Percentiles rank a stretch among this genome's conserved stretches.
Evolutionary conservation across 2,888 invertebrate species (phyloP).

Genomic region (Anoplius nigerrimus): DNA sequence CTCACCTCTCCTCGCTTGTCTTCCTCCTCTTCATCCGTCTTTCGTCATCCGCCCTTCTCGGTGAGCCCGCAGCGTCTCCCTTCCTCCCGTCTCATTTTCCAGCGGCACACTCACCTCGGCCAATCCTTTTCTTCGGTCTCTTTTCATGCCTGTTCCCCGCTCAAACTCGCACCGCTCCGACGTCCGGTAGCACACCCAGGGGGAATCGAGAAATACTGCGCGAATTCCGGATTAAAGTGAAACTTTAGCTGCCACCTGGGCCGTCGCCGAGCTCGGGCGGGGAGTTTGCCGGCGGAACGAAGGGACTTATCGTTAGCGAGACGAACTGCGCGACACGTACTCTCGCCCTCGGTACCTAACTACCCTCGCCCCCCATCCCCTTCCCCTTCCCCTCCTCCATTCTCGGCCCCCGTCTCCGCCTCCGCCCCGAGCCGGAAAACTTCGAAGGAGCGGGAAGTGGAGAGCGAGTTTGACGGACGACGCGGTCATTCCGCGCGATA

Average conservation of each 20-base stretch:
- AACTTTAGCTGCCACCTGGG: constrained; percentile 46
- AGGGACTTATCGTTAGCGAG: not conserved
- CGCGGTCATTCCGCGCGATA: constrained; percentile 1
- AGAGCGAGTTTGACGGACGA: not conserved
- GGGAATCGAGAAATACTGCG: constrained; percentile 43
- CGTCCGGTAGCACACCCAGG: constrained; percentile 20
- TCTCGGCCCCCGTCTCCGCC: not conserved
- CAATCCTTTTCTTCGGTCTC: constrained; percentile 15
- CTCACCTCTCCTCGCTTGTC: constrained; percentile 5
- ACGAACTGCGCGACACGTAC: constrained; percentile 14
- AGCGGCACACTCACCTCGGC: constrained; percentile 1
- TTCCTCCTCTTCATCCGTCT: not conserved
- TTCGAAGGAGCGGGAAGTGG: not conserved
- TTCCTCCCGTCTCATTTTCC: constrained; percentile 16
- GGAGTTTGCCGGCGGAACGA: not conserved
- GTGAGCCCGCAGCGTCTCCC: constrained; percentile 7
- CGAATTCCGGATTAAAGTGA: constrained; percentile 52
- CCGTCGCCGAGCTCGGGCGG: constrained; percentile 16
- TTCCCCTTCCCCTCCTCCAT: not conserved
- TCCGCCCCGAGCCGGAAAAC: not conserved
- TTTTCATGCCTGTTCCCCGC: not conserved
- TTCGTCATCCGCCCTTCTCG: not conserved
- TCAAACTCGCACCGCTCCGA: constrained; percentile 18
- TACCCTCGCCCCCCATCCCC: not conserved
- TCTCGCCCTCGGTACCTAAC: constrained; percentile 8